These are phyloP conservation scores for Hyperoodon ampullatus DNA, from an alignment of 2,113 vertebrate species.

Conservation along the genomic window DNA sequence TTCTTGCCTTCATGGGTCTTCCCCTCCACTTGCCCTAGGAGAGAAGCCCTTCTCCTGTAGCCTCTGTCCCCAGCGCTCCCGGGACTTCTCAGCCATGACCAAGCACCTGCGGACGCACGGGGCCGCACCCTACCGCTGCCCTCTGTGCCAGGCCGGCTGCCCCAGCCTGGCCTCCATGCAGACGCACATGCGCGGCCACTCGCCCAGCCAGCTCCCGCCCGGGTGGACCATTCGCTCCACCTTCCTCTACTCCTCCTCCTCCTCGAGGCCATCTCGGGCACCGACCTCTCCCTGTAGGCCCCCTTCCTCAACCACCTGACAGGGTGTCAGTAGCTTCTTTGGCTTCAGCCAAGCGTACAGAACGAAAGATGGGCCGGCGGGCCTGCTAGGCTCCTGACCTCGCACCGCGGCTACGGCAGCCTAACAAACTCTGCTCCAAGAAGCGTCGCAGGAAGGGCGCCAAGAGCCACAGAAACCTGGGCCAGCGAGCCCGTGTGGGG, in stretches of 20 bases:
- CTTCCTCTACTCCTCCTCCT: constrained; percentile 87
- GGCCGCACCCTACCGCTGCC: constrained; percentile 88
- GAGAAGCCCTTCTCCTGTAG: constrained; percentile 91
- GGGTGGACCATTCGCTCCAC: constrained; percentile 89
- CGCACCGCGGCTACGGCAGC: background rate
- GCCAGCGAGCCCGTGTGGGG: background rate
- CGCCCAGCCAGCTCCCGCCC: constrained; percentile 86
- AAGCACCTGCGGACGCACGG: constrained; percentile 91
- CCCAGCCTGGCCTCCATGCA: constrained; percentile 89
- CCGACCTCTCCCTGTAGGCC: constrained; percentile 6
- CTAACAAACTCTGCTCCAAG: background rate
- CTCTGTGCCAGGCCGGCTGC: constrained; percentile 87
- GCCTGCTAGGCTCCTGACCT: background rate
- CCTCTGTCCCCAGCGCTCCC: constrained; percentile 89
- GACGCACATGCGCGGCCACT: constrained; percentile 86
- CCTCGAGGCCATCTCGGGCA: background rate
- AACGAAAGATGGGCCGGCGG: background rate
- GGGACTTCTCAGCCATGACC: constrained; percentile 92
- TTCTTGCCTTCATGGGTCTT: constrained; percentile 25
- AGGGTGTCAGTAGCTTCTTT: background rate
- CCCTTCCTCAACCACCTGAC: constrained; percentile 56
- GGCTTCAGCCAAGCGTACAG: background rate
- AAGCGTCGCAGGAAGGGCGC: background rate
- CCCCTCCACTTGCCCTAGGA: constrained; percentile 75
- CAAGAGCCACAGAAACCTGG: background rate